Base-by-base conservation (phyloP, 2,888 invertebrate genomes). In the Neelides folsomi region DNA sequence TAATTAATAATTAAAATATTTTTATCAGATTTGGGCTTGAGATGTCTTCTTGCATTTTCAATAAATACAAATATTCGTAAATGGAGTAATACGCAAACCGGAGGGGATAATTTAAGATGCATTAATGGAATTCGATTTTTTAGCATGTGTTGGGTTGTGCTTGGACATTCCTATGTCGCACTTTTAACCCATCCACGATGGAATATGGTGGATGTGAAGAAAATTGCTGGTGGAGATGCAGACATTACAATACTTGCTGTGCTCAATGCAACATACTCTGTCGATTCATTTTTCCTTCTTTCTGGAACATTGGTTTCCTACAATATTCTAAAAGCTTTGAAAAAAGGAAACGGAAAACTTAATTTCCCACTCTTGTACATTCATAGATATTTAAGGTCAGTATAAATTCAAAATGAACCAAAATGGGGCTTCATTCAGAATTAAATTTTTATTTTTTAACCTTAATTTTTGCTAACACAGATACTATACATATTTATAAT, bases 41-140 rank as follows among this genome's bases (percentile, higher is more conserved):
- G 34, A 16, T 40, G 36, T n/a, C 9, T n/a, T 1, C 37, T 75
- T 65, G 73, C 78, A 0, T 84, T 85, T 70, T 83, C 84, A 0
- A 70, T 82, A 8, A 78, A 79, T 66, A 76, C 75, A 54, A 80
- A 81, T 16, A 65, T 77, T 9, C 68, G 68, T 46, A 75, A 77
- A 66, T 71, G 83, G 55, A 66, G 78, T 8, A 76, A 74, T 18
- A 75, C 77, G 0, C 73, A 74, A 1, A 67, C 70, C 0, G 56
- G 70, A 9, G 45, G 57, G 27, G 71, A 71, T 41, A 77, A 80
- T 61, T 79, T 84, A 58, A 73, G 77, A 37, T 79, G 82, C 66
- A 76, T 85, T 54, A 80, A 85, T 63, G 80, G 84, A 2, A 73
- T 86, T 36, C 75, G 82, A 57, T 76, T 79, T 12, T 64, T 79